Conservation (phyloP, 1,140 invertebrate species). For the Drosophila guanche region DNA sequence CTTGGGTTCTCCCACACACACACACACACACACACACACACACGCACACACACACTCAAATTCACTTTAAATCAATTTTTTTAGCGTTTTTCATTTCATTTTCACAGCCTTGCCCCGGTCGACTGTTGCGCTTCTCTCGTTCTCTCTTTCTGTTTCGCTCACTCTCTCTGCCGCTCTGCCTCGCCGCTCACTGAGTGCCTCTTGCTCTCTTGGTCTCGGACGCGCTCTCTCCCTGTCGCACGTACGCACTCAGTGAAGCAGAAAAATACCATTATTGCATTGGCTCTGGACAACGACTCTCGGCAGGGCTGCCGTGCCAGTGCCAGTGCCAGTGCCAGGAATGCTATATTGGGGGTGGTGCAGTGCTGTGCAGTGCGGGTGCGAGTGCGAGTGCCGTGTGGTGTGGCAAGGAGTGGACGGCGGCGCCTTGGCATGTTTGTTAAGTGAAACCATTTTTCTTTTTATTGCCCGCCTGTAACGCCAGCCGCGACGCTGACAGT, state of each 20-base stretch:
- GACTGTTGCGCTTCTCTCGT: conserved; percentile 54
- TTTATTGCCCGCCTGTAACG: conserved; percentile 57
- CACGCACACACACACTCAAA: conserved; percentile 51
- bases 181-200: background rate
- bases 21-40: conserved; percentile 12
- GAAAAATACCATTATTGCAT: conserved; percentile 78
- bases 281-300: conserved; percentile 16
- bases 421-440: conserved; percentile 73
- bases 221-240: conserved; percentile 32
- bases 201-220: conserved; percentile 1
- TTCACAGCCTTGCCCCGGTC: conserved; percentile 47
- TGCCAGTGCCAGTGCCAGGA: background rate
- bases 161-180: conserved; percentile 6
- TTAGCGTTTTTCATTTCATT: conserved; percentile 80
- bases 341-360: conserved; percentile 19
- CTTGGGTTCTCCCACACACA: background rate
- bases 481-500: conserved; percentile 21
- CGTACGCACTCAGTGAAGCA: conserved; percentile 48
- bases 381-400: conserved; percentile 19
- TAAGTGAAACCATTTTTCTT: conserved; percentile 83
- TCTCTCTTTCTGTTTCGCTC: conserved; percentile 16
- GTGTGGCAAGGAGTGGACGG: conserved; percentile 19
- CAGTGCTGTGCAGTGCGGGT: conserved; percentile 3
- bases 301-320: conserved; percentile 1
- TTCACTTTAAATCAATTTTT: conserved; percentile 82